phyloP scores from a whole-genome alignment of 2,113 vertebrate species.

The Tinamus guttatus region DNA sequence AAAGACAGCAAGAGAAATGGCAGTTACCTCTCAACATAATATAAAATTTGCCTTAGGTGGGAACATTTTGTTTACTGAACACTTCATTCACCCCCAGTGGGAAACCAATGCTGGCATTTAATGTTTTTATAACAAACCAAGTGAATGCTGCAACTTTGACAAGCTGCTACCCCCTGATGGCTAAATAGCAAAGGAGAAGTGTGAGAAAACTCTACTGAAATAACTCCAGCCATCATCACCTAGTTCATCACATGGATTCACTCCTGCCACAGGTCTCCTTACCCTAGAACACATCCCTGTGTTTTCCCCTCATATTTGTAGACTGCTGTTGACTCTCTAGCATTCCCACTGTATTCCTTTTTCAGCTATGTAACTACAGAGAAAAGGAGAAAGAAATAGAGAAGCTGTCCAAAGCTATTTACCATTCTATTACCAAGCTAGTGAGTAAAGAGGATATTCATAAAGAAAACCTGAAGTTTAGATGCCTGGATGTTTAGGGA shows the following conservation, averaged over 20 bases:
- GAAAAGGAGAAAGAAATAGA: neutral
- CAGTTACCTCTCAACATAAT: neutral
- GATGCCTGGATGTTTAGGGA: neutral
- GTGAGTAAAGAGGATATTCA: neutral
- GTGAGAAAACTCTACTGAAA: constrained; percentile 64
- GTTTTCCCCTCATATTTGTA: neutral
- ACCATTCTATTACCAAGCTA: neutral
- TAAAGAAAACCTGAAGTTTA: neutral
- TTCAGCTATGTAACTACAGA: neutral
- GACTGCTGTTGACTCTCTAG: neutral
- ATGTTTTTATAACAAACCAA: constrained; percentile 75
- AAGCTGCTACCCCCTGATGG: constrained; percentile 48
- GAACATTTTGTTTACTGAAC: constrained; percentile 35
- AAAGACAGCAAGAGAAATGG: neutral
- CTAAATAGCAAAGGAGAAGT: constrained; percentile 45
- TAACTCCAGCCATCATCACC: constrained; percentile 49
- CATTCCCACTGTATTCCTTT: neutral
- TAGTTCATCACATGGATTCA: constrained; percentile 36
- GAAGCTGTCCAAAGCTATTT: neutral
- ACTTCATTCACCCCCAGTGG: constrained; percentile 60
- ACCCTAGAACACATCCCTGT: neutral
- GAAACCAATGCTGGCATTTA: constrained; percentile 67
- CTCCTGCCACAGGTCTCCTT: neutral
- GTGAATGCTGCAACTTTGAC: constrained; percentile 57
- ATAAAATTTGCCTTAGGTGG: constrained; percentile 28